Evolutionary conservation across 2,888 invertebrate genomes (phyloP).

Genomic region (Theretra japonica): DNA sequence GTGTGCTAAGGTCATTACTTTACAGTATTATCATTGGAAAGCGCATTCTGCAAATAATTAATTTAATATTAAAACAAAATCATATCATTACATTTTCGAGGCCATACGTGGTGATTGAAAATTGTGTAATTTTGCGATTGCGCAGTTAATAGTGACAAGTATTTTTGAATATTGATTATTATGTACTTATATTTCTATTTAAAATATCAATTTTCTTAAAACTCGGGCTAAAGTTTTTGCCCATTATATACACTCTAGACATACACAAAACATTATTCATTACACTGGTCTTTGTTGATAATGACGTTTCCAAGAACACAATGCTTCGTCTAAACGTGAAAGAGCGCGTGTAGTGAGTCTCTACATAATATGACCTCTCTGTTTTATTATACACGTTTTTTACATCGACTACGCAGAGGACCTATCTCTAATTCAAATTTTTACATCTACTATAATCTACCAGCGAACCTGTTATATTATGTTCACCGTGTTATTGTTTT

Average conservation of each 20-base stretch:
- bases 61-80: neutral
- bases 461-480: conserved; percentile 45
- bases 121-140: neutral
- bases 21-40: neutral
- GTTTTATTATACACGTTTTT: conserved; percentile 54
- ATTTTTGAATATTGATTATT: neutral
- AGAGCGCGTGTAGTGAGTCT: conserved; percentile 50
- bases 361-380: conserved; percentile 48
- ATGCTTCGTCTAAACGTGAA: conserved; percentile 15
- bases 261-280: conserved; percentile 54
- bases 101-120: neutral
- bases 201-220: neutral
- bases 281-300: conserved; percentile 54
- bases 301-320: conserved; percentile 48
- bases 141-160: neutral
- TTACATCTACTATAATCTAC: conserved; percentile 48
- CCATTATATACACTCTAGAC: neutral
- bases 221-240: neutral
- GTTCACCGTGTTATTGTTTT: conserved; percentile 34
- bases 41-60: neutral
- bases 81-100: neutral
- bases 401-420: conserved; percentile 48
- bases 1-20: neutral
- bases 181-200: neutral
- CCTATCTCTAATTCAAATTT: conserved; percentile 40